Percentiles rank a stretch among this genome's conserved stretches.
Conservation (phyloP, 2,888 invertebrate genomes). For the Synergus itoensis region DNA sequence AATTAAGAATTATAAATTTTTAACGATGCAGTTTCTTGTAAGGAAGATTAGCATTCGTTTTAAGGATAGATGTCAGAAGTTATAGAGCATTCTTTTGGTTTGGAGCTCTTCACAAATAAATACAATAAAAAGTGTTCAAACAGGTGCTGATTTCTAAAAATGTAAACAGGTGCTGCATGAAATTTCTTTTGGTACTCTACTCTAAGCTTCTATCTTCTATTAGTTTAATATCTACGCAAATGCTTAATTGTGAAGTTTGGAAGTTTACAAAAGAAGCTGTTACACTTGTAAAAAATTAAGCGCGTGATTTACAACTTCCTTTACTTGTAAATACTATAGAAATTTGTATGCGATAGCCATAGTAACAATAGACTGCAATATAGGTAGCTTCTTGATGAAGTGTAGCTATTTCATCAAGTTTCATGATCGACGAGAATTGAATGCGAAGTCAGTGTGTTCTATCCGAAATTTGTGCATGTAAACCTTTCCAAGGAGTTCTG, state of each 20-base stretch:
- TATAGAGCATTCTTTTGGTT: background rate
- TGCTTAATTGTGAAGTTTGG: background rate
- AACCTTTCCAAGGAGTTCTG: background rate
- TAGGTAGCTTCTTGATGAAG: background rate
- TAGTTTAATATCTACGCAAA: background rate
- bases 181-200: background rate
- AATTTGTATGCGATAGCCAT: conserved; percentile 21
- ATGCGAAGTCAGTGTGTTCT: background rate
- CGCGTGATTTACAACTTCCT: background rate
- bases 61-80: too few species aligned
- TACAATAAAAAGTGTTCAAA: background rate
- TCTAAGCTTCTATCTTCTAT: background rate
- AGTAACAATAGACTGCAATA: conserved; percentile 43
- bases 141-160: background rate
- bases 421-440: background rate
- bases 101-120: background rate
- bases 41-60: background rate
- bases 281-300: background rate
- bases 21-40: background rate
- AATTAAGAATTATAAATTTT: background rate
- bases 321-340: conserved; percentile 34
- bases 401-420: background rate
- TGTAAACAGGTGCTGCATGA: background rate
- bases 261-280: background rate
- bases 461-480: conserved; percentile 5